A percentile compares a stretch with the other conserved stretches of the same genome.
phyloP scores from a whole-genome alignment of 92 coral and sea anemone genomes.

The Epizoanthus ramosus region DNA sequence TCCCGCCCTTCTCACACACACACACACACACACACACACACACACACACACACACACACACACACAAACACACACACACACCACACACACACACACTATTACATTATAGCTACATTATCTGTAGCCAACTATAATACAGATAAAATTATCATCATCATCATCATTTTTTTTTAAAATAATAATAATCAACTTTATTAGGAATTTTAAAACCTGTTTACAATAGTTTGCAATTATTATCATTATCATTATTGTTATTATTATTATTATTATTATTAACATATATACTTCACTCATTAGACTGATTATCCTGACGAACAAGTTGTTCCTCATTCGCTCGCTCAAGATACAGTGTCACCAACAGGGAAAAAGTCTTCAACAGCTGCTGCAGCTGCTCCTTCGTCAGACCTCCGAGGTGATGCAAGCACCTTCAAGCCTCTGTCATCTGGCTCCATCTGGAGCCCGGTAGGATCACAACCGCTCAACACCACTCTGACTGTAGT shows the following conservation, averaged over 20 bases:
- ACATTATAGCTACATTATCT: no score
- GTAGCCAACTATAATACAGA: no score
- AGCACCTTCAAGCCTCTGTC: constrained; percentile 81
- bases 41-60: no score
- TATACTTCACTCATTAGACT: constrained; percentile 15
- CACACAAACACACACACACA: no score
- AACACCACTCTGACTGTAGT: constrained; percentile 73
- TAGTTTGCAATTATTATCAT: no score
- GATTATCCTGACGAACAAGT: constrained; percentile 16
- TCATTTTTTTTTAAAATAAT: no score
- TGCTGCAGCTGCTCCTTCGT: constrained; percentile 31
- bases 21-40: no score
- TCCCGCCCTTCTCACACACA: no score
- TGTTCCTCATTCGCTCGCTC: constrained; percentile 16
- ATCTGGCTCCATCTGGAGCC: constrained; percentile 90
- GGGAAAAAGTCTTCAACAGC: constrained; percentile 56
- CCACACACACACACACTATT: no score
- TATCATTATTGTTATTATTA: neutral
- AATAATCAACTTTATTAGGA: no score
- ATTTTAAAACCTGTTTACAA: no score
- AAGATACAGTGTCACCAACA: constrained; percentile 54
- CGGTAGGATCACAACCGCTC: constrained; percentile 62
- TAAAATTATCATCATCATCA: no score
- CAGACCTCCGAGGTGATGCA: constrained; percentile 64
- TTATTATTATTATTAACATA: neutral